A percentile compares a stretch with the other conserved stretches of the same genome.
Conservation (phyloP, 53 echinoderm and acorn worm species). For the Arbacia lixula region DNA sequence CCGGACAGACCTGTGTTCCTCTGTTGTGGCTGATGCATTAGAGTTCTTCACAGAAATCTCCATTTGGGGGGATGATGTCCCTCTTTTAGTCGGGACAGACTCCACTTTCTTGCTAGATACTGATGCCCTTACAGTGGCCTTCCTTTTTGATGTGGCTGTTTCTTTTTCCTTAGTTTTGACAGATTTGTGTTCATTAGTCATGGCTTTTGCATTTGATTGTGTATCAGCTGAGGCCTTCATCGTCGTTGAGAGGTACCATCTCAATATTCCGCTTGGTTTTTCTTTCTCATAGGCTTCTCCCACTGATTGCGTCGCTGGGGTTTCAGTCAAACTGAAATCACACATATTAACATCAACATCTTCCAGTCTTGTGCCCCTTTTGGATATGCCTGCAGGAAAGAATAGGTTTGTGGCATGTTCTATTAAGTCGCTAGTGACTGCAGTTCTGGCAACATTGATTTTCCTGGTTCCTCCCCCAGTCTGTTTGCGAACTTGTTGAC, state of each 20-base stretch:
- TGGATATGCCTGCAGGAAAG: constrained; percentile 56
- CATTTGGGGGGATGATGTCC: neutral
- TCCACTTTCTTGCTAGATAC: neutral
- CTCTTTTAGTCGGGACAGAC: neutral
- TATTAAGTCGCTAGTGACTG: constrained; percentile 23
- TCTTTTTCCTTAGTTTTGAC: constrained; percentile 13
- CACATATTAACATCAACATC: constrained; percentile 50
- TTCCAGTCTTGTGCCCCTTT: constrained; percentile 56
- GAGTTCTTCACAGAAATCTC: neutral
- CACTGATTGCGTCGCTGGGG: constrained; percentile 33
- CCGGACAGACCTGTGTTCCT: neutral
- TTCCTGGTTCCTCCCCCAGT: constrained; percentile 49
- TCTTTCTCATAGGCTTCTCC: constrained; percentile 60
- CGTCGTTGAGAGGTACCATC: constrained; percentile 42
- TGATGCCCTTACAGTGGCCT: neutral
- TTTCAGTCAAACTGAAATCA: constrained; percentile 49
- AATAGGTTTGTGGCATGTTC: constrained; percentile 45
- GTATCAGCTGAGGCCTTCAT: constrained; percentile 2
- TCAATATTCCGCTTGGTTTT: constrained; percentile 50
- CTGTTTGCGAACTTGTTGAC: constrained; percentile 28
- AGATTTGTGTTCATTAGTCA: constrained; percentile 24
- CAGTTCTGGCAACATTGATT: constrained; percentile 50
- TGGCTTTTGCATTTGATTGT: constrained; percentile 13
- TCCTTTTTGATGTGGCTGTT: neutral
- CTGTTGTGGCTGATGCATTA: neutral